phyloP scores from a whole-genome alignment of 2,113 vertebrate genomes.

The Callopanchax toddi region DNA sequence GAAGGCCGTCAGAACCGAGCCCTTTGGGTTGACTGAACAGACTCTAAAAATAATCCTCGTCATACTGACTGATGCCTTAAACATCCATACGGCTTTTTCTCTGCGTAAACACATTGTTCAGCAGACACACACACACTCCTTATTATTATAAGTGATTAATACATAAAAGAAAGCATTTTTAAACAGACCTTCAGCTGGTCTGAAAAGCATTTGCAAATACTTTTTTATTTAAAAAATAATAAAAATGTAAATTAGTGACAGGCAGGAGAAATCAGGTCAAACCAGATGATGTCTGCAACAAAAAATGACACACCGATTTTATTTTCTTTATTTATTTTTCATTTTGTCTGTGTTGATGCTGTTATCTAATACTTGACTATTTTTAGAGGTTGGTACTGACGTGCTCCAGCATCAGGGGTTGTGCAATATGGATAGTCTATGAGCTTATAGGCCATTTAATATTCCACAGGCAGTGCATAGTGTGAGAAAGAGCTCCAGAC shows the following conservation, averaged over 20 bases:
- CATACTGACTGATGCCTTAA: slow-evolving; percentile 61
- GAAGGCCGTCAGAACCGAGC: slow-evolving; percentile 6
- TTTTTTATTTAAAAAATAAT: background rate
- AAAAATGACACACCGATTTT: slow-evolving; percentile 32
- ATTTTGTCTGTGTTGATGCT: background rate
- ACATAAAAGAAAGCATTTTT: background rate
- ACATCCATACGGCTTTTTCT: slow-evolving; percentile 50
- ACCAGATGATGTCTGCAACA: slow-evolving; percentile 14
- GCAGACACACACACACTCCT: slow-evolving; percentile 25
- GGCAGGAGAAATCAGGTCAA: slow-evolving; percentile 59
- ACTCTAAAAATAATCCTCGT: slow-evolving; percentile 59
- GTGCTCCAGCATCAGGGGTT: background rate
- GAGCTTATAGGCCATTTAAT: background rate
- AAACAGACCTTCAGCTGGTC: slow-evolving; percentile 69
- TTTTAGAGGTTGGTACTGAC: slow-evolving; percentile 3
- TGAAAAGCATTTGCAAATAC: slow-evolving; percentile 48
- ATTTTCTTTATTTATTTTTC: background rate
- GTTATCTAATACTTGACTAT: slow-evolving; percentile 3
- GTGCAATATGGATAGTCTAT: slow-evolving; percentile 4
- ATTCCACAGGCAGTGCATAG: background rate
- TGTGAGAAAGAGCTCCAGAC: background rate
- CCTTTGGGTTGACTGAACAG: slow-evolving; percentile 6
- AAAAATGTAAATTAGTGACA: slow-evolving; percentile 66
- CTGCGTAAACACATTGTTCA: slow-evolving; percentile 38
- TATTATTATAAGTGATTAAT: slow-evolving; percentile 1